Evolutionary conservation across 2,888 invertebrate species (phyloP), one percentile per base, ranked within the genome.

Genomic region (Branchellion lobata): DNA sequence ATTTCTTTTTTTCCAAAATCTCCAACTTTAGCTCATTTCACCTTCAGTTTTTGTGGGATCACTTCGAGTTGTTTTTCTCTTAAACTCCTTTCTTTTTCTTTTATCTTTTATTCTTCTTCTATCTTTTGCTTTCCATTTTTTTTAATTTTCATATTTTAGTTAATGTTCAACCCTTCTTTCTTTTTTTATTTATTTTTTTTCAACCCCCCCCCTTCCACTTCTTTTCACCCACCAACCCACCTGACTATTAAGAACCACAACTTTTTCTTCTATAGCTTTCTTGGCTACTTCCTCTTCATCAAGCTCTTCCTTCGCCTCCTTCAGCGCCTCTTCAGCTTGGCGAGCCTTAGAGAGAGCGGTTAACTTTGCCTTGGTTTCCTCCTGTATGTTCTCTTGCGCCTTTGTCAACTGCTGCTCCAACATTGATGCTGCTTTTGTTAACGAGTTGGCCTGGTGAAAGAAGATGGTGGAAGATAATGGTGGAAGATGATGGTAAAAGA

Each of bases 291-390:
- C 96, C 85, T 96, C 96, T 85, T 97, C 97, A 82, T 97, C 97
- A n/a, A 96, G 90, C 86, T 95, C 94, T 86, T 98, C 97, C 82
- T 92, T 91, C 27, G 96, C 89, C 80, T 92, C 91, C 84, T 95
- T 95, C 84, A 93, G 92, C 85, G 97, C 96, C 51, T 94, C 93
- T 87, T 97, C 96, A 36, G 95, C 88, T 85, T 94, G 94, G 74
- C 97, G 91, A 81, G 97, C 89, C 86, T 93, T 93, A 18, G 95
- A 84, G 83, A 86, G 86, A 14, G 85, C 81, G 0, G 93, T 92
- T 80, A 99, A 89, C 88, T 99, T 99, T 88, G 94, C 94, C 80
- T 94, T 92, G 0, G 97, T 98, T 88, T 99, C 99, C 85, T 98
- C 98, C 86, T 96, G 95, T 1, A 96, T 89, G 40, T 93, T 89